Evolutionary conservation across 2,888 invertebrate genomes (phyloP).

Genomic region (Amblyjoppa fuscipennis): DNA sequence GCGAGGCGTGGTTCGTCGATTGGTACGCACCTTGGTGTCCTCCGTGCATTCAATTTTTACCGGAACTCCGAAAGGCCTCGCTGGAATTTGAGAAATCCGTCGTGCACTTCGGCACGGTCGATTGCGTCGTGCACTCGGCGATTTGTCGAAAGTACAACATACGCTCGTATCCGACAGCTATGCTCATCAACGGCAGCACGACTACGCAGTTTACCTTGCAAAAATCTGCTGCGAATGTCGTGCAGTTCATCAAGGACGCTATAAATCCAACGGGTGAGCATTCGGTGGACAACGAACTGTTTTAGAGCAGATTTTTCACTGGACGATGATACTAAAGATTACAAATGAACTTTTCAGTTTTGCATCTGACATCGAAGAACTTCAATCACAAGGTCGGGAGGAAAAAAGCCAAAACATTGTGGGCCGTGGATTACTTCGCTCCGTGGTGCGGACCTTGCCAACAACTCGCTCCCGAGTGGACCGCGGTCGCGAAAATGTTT

Average conservation of each 20-base stretch:
- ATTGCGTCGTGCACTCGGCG: conserved; percentile 88
- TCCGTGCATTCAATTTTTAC: conserved; percentile 90
- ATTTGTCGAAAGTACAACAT: conserved; percentile 88
- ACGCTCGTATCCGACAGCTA: conserved; percentile 90
- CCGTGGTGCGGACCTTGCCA: conserved; percentile 93
- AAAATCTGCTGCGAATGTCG: conserved; percentile 87
- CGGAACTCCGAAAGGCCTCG: conserved; percentile 89
- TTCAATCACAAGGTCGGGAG: conserved; percentile 87
- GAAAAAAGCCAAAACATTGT: conserved; percentile 87
- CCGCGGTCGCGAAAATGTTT: conserved; percentile 88
- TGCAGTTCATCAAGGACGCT: conserved; percentile 89
- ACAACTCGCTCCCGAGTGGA: conserved; percentile 89
- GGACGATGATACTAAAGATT: conserved; percentile 8
- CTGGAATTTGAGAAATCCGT: conserved; percentile 85
- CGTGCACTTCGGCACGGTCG: conserved; percentile 89
- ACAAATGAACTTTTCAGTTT: conserved; percentile 84
- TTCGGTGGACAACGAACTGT: neutral
- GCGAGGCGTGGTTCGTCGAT: conserved; percentile 89
- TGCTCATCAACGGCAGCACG: conserved; percentile 88
- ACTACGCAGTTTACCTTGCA: conserved; percentile 87
- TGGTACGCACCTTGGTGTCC: conserved; percentile 94
- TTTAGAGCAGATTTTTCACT: neutral
- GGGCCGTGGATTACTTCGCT: conserved; percentile 91
- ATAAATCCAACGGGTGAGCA: conserved; percentile 86
- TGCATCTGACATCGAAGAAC: conserved; percentile 86